Evolutionary conservation across 2,797 vertebrate species (phyloP), one percentile per base, ranked within the genome.

Genomic region (Aselliscus stoliczkanus): DNA sequence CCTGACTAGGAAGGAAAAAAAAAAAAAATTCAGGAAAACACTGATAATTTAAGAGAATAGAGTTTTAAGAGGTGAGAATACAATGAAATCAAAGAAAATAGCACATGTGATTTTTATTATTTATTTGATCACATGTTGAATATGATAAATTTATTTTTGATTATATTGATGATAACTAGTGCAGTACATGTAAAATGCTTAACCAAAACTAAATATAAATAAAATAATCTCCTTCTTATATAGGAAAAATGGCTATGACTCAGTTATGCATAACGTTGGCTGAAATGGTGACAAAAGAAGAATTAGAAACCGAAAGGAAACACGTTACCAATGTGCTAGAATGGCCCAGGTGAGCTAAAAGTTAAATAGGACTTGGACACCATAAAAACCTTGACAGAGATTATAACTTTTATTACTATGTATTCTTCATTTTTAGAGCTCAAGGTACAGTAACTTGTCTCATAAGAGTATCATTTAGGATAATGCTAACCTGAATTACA

Each of bases 371-470:
- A 47, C 4, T 72, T 67, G 64, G 11, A 67, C 21, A 82, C 85
- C 93, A 67, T 47, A 92, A 88, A 60, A 7, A 47, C 89, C 18
- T 86, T 86, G 31, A 76, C 27, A 73, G 42, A 12, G 17, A 34
- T 64, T 62, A 42, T 73, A 54, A 77, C 2, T 77, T 88, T 77
- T 89, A 94, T 88, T 69, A 84, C 42, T 27, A 37, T 27, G 21
- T 70, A 58, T 25, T 84, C 21, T 94, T 80, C 50, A 62, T 60
- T 84, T 84, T 88, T 64, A 39, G 65, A 60, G 34, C 81, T 92
- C 54, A 93, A n/a, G 14, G 17, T 85, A 76, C 15, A 93, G 85
- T 88, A 88, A 93, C 50, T 69, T 93, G 42, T 94, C 65, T 62
- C 50, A 82, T 86, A 73, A 81, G 12, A 52, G 13, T 21, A 17